A percentile compares a stretch with the other conserved stretches of the same genome.
Conservation (phyloP, 2,888 invertebrate species). For the Gisinianus flammeolus region DNA sequence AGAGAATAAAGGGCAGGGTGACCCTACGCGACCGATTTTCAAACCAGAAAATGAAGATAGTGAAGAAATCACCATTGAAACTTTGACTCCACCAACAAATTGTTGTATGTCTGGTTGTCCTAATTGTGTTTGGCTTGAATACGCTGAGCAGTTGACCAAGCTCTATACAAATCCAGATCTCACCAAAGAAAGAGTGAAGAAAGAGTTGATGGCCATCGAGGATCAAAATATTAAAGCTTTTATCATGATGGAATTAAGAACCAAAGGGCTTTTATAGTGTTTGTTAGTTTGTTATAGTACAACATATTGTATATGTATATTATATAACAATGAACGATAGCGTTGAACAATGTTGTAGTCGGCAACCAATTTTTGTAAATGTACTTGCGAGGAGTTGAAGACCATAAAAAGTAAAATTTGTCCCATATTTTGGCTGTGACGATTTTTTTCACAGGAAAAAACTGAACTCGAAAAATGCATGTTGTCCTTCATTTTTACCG, state of each 20-base stretch:
- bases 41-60: background rate
- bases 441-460: no score
- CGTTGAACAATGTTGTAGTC: no score
- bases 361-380: no score
- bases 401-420: no score
- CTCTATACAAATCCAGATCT: slow-evolving; percentile 71
- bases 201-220: slow-evolving; percentile 69
- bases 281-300: no score
- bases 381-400: no score
- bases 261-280: slow-evolving; percentile 41
- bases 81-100: slow-evolving; percentile 69
- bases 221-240: slow-evolving; percentile 85
- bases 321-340: no score
- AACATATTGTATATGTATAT: no score
- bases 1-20: slow-evolving; percentile 50
- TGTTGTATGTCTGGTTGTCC: slow-evolving; percentile 93
- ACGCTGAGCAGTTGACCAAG: slow-evolving; percentile 76
- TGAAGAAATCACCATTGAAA: slow-evolving; percentile 1
- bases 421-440: no score
- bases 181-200: slow-evolving; percentile 70
- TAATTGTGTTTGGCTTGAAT: slow-evolving; percentile 91
- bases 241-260: slow-evolving; percentile 75
- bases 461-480: no score
- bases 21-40: slow-evolving; percentile 46
- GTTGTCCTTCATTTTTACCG: no score